Conservation (phyloP, 2,113 vertebrate genomes). For the Spermophilus dauricus region DNA sequence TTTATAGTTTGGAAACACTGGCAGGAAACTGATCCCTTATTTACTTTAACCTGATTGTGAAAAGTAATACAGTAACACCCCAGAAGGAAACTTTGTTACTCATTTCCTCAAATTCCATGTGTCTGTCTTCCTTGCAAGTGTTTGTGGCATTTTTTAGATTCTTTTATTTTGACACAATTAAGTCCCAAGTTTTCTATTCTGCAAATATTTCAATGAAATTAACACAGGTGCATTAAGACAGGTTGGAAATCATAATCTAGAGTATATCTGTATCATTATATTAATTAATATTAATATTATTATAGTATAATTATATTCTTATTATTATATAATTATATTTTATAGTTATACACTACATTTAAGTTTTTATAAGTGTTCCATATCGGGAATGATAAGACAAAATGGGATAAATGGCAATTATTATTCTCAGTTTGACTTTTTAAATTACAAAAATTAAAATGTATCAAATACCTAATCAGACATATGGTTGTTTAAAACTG, state of each 20-base stretch:
- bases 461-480: slow-evolving; percentile 70
- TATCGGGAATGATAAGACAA: background rate
- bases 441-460: slow-evolving; percentile 71
- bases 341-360: background rate
- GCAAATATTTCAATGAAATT: background rate
- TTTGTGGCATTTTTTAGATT: background rate
- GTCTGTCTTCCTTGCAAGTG: slow-evolving; percentile 32
- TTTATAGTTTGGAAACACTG: background rate
- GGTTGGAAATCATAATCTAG: background rate
- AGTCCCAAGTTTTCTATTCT: background rate
- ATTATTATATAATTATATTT: background rate
- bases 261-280: background rate
- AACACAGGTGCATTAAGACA: background rate
- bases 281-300: background rate
- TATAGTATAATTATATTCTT: background rate
- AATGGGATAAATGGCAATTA: slow-evolving; percentile 47
- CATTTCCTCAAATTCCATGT: background rate
- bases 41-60: background rate
- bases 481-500: slow-evolving; percentile 65
- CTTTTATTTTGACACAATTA: slow-evolving; percentile 53
- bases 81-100: background rate
- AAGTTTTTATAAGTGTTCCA: background rate
- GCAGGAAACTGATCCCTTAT: background rate
- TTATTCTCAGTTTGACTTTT: slow-evolving; percentile 74
- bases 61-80: fast-evolving